Evolutionary conservation across 2,797 vertebrate species (phyloP).

Genomic region (Okamejei kenojei): DNA sequence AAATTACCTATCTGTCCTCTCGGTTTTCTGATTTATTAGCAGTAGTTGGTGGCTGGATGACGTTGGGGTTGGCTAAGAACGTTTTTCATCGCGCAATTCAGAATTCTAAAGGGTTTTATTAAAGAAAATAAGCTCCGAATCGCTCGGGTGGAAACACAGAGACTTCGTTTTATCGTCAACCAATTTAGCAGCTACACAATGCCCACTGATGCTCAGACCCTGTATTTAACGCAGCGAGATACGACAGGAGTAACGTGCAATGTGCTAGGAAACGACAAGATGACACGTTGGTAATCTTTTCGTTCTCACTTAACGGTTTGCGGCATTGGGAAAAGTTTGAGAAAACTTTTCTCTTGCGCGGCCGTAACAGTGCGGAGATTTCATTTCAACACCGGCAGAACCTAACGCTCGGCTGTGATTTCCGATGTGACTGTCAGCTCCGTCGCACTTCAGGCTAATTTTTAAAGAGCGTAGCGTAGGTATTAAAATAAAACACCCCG

Average conservation of each 20-base stretch:
- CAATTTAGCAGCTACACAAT: background rate
- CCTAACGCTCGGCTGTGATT: background rate
- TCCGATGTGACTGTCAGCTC: background rate
- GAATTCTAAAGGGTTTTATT: background rate
- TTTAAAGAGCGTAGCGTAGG: background rate
- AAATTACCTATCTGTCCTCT: background rate
- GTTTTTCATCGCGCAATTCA: background rate
- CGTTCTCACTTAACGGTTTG: slow-evolving; percentile 20
- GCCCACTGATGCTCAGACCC: background rate
- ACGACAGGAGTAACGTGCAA: background rate
- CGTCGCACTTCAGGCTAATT: background rate
- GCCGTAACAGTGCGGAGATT: background rate
- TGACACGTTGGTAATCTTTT: background rate
- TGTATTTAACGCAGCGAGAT: background rate
- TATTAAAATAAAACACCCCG: background rate
- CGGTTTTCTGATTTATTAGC: background rate
- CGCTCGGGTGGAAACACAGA: background rate
- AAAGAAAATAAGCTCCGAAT: background rate
- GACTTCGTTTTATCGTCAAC: background rate
- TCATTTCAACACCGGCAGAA: too few species aligned
- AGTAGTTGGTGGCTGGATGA: background rate
- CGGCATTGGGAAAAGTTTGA: slow-evolving; percentile 5
- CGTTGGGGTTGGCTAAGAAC: too few species aligned
- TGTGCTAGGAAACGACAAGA: background rate
- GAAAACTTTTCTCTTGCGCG: background rate